Evolutionary conservation across 2,888 invertebrate species (phyloP).

Genomic region (Tinea semifulvella): DNA sequence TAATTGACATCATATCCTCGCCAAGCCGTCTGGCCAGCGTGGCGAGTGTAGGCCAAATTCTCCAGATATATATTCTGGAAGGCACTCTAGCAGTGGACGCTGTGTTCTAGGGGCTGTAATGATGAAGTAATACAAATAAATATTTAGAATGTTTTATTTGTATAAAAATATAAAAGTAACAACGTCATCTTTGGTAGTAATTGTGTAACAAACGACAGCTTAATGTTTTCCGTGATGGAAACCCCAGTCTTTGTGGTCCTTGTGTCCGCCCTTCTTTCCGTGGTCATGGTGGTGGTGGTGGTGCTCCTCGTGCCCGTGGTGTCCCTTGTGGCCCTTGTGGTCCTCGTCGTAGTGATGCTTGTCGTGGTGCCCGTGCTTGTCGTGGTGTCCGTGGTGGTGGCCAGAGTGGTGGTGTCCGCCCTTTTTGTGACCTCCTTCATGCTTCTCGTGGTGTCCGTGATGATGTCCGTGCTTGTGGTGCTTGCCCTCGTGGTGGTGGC

Average conservation of each 20-base stretch:
- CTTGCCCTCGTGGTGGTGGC: slow-evolving; percentile 83
- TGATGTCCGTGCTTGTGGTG: slow-evolving; percentile 82
- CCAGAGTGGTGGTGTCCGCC: slow-evolving; percentile 81
- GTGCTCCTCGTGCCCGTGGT: slow-evolving; percentile 79
- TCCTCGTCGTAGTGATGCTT: slow-evolving; percentile 83
- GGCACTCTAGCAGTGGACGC: too few species aligned
- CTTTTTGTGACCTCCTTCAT: slow-evolving; percentile 82
- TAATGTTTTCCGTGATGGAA: slow-evolving; percentile 66
- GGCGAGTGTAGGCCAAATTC: too few species aligned
- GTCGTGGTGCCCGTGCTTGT: slow-evolving; percentile 81
- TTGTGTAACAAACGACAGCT: slow-evolving; percentile 19
- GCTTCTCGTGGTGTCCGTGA: slow-evolving; percentile 77
- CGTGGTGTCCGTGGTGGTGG: slow-evolving; percentile 79
- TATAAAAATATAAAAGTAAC: slow-evolving; percentile 43
- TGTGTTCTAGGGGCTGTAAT: too few species aligned
- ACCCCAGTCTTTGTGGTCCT: slow-evolving; percentile 78
- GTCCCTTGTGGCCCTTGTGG: slow-evolving; percentile 82
- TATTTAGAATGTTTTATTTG: slow-evolving; percentile 26
- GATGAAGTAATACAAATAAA: too few species aligned
- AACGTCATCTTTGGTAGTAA: slow-evolving; percentile 50
- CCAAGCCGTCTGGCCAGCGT: too few species aligned
- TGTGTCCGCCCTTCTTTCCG: slow-evolving; percentile 80
- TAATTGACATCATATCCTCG: too few species aligned
- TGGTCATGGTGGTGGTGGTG: slow-evolving; percentile 77
- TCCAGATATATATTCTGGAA: too few species aligned